phyloP scores from a whole-genome alignment of 2,888 invertebrate genomes.

The Matsumyia berberina region DNA sequence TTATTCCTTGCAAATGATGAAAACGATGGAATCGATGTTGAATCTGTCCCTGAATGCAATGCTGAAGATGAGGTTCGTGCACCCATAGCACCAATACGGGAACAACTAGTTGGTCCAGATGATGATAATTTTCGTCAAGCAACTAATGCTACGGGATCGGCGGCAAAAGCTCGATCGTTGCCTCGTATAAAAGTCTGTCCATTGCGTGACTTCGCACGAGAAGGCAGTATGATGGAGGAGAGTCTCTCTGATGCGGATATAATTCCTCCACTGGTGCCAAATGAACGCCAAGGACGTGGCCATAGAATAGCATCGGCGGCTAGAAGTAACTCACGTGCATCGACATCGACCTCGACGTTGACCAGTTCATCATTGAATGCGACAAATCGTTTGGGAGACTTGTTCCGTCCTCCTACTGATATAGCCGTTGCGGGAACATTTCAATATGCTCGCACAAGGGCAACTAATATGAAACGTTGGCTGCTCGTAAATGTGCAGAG shows the following conservation, averaged over 20 bases:
- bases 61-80: conserved; percentile 82
- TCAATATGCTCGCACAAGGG: conserved; percentile 85
- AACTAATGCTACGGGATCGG: conserved; percentile 75
- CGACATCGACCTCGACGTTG: conserved; percentile 65
- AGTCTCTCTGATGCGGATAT: conserved; percentile 80
- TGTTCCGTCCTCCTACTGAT: conserved; percentile 89
- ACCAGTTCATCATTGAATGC: conserved; percentile 69
- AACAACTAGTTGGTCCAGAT: conserved; percentile 82
- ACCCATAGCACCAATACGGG: conserved; percentile 83
- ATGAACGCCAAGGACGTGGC: conserved; percentile 31
- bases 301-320: conserved; percentile 9
- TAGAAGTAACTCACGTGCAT: conserved; percentile 55
- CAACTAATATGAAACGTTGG: conserved; percentile 87
- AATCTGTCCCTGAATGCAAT: conserved; percentile 60
- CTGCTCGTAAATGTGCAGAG: conserved; percentile 89
- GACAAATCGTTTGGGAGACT: conserved; percentile 86
- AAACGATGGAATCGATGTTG: conserved; percentile 45
- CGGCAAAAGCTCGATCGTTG: conserved; percentile 79
- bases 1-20: conserved; percentile 79
- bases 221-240: conserved; percentile 83
- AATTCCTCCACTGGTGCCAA: conserved; percentile 20
- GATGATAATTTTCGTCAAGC: conserved; percentile 83
- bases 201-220: conserved; percentile 83
- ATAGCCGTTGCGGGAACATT: conserved; percentile 87
- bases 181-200: conserved; percentile 81